Base-by-base conservation (phyloP, 2,113 vertebrate species). In the Perca schrenkii region DNA sequence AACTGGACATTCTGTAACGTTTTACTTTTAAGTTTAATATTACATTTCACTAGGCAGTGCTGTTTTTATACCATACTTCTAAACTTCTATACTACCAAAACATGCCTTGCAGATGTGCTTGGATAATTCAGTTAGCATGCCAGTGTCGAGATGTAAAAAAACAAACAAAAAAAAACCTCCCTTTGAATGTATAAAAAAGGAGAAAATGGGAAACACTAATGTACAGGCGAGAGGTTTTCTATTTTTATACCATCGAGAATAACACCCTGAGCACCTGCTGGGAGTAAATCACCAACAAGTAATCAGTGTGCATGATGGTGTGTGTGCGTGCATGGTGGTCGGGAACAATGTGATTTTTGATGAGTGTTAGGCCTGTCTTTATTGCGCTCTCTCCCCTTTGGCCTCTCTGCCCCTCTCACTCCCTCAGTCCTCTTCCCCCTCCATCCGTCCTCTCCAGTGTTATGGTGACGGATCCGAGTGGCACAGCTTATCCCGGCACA, bases 401-500 rank as follows among this genome's bases (percentile, higher is more conserved):
- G 73, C 75, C 79, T 52, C 56, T 34, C 83, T 56, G 15, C 31
- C 15, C 10, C 40, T 53, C 72, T 46, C 17, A 0, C 53, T 17
- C 36, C 31, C 72, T 47, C 74, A 13, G 28, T 16, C 21, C 49
- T 43, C 60, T 2, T 1, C 54, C 36, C 16, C 62, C 75, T 43
- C n/a, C 12, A 11, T 8, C 34, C 61, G 19, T 74, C 65, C 28
- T 67, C 74, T 66, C 17, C 2, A 25, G 70, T 66, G 66, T 77
- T 56, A 79, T 36, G 84, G 89, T 63, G 92, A 93, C 64, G 60
- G 87, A 88, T 80, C 87, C 69, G 36, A 91, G 77, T 69, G 87
- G 81, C 88, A 86, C 84, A 53, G 89, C 91, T 94, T 91, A 94
- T 91, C 77, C 89, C 68, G 25, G 72, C 88, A 92, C 89, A 84